Conservation (phyloP, 1,140 invertebrate species). For the silkworm (Bombyx mori) region DNA sequence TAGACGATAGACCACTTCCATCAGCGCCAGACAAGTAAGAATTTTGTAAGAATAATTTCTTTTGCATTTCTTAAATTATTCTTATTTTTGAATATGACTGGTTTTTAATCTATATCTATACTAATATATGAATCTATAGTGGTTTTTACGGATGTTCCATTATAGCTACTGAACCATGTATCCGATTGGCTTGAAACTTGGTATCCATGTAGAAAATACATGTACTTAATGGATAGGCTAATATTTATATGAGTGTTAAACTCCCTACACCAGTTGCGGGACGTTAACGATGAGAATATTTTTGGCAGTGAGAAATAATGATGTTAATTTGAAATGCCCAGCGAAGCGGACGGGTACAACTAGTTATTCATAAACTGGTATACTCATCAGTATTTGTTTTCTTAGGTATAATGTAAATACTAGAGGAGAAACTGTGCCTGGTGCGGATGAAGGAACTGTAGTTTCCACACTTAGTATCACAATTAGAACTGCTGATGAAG, state of each 20-base stretch:
- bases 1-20: conserved; percentile 55
- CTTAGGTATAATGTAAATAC: conserved; percentile 60
- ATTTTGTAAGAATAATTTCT: neutral
- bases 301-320: too few relatives aligned
- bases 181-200: too few relatives aligned
- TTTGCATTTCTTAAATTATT: neutral
- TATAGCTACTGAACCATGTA: too few relatives aligned
- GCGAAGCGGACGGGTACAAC: too few relatives aligned
- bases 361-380: neutral
- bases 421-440: conserved; percentile 49
- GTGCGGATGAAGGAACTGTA: conserved; percentile 53
- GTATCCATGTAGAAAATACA: too few relatives aligned
- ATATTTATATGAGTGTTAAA: too few relatives aligned
- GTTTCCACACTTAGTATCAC: conserved; percentile 59
- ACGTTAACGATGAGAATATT: too few relatives aligned
- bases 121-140: too few relatives aligned
- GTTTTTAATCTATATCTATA: neutral
- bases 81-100: conserved; percentile 1
- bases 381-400: neutral
- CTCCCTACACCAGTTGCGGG: too few relatives aligned
- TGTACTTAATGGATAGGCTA: too few relatives aligned
- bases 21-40: conserved; percentile 56
- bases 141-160: too few relatives aligned
- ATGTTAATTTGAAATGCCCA: too few relatives aligned
- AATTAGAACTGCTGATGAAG: conserved; percentile 56